Percentiles rank a stretch among this genome's conserved stretches.
phyloP scores from a whole-genome alignment of 2,888 invertebrate genomes.

The Leptodirus hochenwartii region DNA sequence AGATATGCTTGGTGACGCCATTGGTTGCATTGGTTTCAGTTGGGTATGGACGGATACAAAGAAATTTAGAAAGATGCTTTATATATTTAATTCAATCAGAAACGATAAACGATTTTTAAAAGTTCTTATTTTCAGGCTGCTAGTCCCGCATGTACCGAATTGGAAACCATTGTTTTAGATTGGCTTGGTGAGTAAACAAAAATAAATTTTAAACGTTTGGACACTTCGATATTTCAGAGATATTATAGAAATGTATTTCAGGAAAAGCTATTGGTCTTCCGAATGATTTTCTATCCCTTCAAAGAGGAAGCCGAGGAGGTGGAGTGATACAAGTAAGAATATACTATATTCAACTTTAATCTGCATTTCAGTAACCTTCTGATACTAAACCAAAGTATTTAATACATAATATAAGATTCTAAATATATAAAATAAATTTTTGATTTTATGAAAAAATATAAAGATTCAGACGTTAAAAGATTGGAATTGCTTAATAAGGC shows the following conservation, averaged over 20 bases:
- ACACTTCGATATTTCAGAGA: no score
- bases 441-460: no score
- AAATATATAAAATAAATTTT: no score
- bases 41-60: no score
- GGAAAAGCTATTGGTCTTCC: constrained; percentile 87
- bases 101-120: no score
- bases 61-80: constrained; percentile 5
- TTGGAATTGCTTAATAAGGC: no score
- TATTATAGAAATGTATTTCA: constrained; percentile 21
- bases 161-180: constrained; percentile 89
- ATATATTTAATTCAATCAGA: neutral
- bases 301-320: constrained; percentile 75
- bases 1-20: constrained; percentile 89
- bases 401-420: no score
- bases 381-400: no score
- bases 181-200: no score
- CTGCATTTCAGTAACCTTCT: neutral
- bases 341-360: neutral
- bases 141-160: constrained; percentile 91
- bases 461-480: no score
- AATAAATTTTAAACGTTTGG: no score
- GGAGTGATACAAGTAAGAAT: constrained; percentile 76
- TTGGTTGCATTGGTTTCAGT: constrained; percentile 95
- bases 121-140: constrained; percentile 83
- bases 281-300: constrained; percentile 66